phyloP scores from a whole-genome alignment of 2,113 vertebrate species.

The Phycodurus eques region DNA sequence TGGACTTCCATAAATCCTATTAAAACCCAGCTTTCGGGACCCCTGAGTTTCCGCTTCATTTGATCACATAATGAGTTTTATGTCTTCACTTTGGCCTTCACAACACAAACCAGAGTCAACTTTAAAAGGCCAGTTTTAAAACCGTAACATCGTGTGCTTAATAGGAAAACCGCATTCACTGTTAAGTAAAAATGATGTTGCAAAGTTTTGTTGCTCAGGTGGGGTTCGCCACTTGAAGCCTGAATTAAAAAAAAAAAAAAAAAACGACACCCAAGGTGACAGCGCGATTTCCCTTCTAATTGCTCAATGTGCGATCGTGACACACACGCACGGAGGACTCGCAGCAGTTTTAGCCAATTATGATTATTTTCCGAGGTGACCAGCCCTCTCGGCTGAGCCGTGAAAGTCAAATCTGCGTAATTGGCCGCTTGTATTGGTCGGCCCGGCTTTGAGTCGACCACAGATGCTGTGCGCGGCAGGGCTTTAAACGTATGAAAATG shows the following conservation, averaged over 20 bases:
- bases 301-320: not conserved
- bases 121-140: too few species aligned
- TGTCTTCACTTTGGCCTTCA: not conserved
- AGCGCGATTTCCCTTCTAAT: not conserved
- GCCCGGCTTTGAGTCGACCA: not conserved
- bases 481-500: not conserved
- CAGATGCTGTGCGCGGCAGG: not conserved
- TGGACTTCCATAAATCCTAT: too few species aligned
- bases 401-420: not conserved
- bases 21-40: too few species aligned
- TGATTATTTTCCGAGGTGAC: not conserved
- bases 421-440: not conserved
- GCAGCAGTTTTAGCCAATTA: constrained; percentile 1
- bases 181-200: not conserved
- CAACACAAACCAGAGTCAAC: not conserved
- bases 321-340: not conserved
- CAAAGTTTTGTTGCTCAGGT: not conserved
- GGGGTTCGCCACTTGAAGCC: not conserved
- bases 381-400: not conserved
- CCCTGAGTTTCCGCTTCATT: too few species aligned
- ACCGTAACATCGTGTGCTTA: too few species aligned
- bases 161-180: not conserved
- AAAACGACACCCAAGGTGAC: not conserved
- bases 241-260: not conserved
- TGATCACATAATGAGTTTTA: too few species aligned